Evolutionary conservation across 2,888 invertebrate genomes (phyloP).

Genomic region (Ametastegia equiseti): DNA sequence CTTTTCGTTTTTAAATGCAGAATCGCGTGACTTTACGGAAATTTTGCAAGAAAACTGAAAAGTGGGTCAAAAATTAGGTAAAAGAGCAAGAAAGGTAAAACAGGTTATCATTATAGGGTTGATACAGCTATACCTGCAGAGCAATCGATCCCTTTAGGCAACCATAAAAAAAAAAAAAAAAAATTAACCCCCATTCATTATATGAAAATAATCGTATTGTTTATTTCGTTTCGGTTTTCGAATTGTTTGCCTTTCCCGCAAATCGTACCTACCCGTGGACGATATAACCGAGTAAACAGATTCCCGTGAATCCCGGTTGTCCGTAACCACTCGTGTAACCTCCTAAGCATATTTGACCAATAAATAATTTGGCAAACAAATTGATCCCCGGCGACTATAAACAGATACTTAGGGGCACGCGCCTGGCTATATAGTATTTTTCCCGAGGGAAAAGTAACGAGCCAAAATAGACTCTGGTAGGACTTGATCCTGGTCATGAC

Average conservation of each 20-base stretch:
- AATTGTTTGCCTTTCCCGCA: conserved; percentile 72
- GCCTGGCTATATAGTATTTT: conserved; percentile 54
- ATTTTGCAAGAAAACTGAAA: too few species aligned
- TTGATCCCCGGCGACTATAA: conserved; percentile 75
- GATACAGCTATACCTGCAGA: too few species aligned
- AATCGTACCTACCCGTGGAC: conserved; percentile 49
- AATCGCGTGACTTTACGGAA: too few species aligned
- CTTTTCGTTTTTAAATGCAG: too few species aligned
- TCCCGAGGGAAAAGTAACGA: conserved; percentile 46
- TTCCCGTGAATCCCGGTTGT: conserved; percentile 56
- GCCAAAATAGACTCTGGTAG: neutral
- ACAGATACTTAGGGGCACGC: conserved; percentile 76
- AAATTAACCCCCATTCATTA: neutral
- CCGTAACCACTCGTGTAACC: conserved; percentile 64
- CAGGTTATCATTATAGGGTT: too few species aligned
- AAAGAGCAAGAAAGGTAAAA: too few species aligned
- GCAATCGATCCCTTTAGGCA: too few species aligned
- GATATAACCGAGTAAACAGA: conserved; percentile 63
- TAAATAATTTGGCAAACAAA: conserved; percentile 76
- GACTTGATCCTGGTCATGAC: neutral
- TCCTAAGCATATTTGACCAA: conserved; percentile 73
- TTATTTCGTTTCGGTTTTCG: neutral
- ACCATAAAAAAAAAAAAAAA: too few species aligned
- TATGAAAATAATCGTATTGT: neutral
- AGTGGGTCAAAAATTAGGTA: too few species aligned